Percentiles rank a stretch among this genome's conserved stretches.
Evolutionary conservation across 2,797 vertebrate genomes (phyloP).

Genomic region (Anisognathus igniventris): DNA sequence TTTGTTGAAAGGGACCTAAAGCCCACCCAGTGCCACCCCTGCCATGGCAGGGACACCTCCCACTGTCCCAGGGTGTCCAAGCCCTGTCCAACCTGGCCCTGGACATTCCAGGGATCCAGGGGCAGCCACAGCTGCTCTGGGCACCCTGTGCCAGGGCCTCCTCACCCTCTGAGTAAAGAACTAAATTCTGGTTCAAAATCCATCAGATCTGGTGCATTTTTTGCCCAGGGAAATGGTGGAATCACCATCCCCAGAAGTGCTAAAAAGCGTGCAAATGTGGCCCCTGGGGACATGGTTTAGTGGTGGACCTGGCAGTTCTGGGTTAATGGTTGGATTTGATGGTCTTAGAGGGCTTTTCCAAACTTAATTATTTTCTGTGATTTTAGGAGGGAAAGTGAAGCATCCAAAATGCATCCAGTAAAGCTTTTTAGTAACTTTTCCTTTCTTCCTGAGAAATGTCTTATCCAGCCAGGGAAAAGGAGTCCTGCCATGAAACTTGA

Average conservation of each 20-base stretch:
- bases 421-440: not conserved
- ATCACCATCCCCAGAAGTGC: not conserved
- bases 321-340: not conserved
- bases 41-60: not conserved
- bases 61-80: rapidly evolving
- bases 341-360: not conserved
- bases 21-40: rapidly evolving
- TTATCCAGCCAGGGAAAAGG: not conserved
- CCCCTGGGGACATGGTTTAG: not conserved
- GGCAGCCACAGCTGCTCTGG: too few species aligned
- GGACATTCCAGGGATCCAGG: not conserved
- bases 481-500: not conserved
- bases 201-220: not conserved
- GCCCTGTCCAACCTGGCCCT: rapidly evolving
- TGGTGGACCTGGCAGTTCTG: not conserved
- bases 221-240: not conserved
- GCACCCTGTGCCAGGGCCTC: not conserved
- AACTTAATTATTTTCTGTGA: not conserved
- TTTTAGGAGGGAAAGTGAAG: not conserved
- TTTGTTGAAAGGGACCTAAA: not conserved
- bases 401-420: not conserved
- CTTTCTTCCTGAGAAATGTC: not conserved
- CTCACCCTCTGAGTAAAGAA: not conserved
- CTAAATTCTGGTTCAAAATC: not conserved
- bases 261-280: not conserved